A percentile compares a stretch with the other conserved stretches of the same genome.
phyloP scores from a whole-genome alignment of 2,113 vertebrate genomes.

The Bujurquina vittata region DNA sequence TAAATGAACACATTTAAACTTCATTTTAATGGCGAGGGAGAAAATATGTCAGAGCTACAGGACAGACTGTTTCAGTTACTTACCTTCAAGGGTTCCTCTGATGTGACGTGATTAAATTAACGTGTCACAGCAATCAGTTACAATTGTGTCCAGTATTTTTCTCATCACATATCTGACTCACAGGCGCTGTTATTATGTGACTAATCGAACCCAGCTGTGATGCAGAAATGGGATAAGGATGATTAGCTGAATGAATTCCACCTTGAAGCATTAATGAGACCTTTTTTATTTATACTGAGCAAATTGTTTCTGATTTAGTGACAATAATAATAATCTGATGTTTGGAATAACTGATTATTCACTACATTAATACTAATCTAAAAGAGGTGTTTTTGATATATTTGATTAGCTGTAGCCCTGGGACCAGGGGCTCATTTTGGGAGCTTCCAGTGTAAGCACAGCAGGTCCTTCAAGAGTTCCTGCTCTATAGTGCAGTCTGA shows the following conservation, averaged over 20 bases:
- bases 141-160: conserved; percentile 4
- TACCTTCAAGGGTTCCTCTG: neutral
- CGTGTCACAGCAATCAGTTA: neutral
- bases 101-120: neutral
- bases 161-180: neutral
- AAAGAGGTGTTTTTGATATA: neutral
- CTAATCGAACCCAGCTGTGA: neutral
- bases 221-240: neutral
- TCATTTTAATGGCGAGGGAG: neutral
- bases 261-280: neutral
- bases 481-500: neutral
- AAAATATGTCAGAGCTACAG: neutral
- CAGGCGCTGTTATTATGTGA: conserved; percentile 1
- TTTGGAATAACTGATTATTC: neutral
- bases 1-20: too few relatives aligned
- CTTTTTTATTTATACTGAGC: neutral
- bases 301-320: neutral
- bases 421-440: neutral
- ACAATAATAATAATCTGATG: neutral
- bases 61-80: neutral
- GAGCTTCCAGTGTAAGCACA: neutral
- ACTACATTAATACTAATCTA: neutral
- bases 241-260: conserved; percentile 1
- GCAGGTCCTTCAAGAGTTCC: neutral
- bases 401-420: neutral